Evolutionary conservation across 2,113 vertebrate species (phyloP).

Genomic region (Pteropus alecto): DNA sequence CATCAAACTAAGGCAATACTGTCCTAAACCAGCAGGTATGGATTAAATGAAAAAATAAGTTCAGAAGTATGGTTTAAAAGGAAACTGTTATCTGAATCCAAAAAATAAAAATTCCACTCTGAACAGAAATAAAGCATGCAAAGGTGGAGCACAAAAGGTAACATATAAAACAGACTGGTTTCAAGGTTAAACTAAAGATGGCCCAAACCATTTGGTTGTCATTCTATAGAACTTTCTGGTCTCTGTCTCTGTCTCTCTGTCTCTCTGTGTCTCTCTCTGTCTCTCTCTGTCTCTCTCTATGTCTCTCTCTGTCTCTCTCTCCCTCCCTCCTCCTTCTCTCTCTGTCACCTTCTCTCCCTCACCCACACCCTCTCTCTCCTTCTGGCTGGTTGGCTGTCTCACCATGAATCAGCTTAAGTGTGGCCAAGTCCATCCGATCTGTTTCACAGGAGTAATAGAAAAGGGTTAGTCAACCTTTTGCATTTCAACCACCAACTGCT

Average conservation of each 20-base stretch:
- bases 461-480: background rate
- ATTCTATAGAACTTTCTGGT: background rate
- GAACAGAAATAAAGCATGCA: background rate
- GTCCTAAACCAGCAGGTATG: background rate
- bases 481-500: background rate
- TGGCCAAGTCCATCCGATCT: background rate
- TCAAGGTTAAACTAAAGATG: background rate
- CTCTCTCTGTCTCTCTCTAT: too few species aligned
- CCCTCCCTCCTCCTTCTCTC: too few species aligned
- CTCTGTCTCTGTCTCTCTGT: background rate
- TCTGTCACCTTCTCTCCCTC: too few species aligned
- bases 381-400: too few species aligned
- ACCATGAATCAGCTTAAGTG: background rate
- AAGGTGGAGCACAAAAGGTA: background rate
- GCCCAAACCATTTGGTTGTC: background rate
- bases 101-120: background rate
- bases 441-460: accelerated
- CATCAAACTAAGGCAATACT: background rate
- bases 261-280: background rate
- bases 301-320: too few species aligned
- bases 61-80: slow-evolving; percentile 23
- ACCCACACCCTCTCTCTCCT: too few species aligned
- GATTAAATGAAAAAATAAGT: background rate
- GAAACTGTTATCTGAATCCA: background rate
- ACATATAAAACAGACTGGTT: background rate